phyloP scores from a whole-genome alignment of 1,140 invertebrate genomes.

The Saccostrea echinata region DNA sequence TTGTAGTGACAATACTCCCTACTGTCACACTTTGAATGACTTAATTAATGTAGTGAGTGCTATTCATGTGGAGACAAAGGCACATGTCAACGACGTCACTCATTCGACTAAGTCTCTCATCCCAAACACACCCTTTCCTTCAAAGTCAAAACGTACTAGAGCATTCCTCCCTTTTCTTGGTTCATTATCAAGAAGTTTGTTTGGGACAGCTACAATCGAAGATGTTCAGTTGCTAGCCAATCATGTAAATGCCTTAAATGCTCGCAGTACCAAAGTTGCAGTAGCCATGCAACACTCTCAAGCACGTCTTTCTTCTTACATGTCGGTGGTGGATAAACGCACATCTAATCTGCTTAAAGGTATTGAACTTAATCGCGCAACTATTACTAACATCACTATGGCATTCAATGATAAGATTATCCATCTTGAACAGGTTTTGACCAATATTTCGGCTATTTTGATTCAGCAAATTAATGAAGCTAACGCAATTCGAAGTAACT shows the following conservation, averaged over 20 bases:
- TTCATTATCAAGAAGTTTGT: conserved; percentile 8
- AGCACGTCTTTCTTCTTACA: conserved; percentile 48
- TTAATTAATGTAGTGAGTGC: background rate
- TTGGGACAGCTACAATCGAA: conserved; percentile 41
- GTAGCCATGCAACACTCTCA: conserved; percentile 45
- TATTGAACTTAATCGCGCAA: too few relatives aligned
- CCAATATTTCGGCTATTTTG: too few relatives aligned
- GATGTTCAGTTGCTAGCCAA: conserved; percentile 42
- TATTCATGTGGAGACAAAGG: background rate
- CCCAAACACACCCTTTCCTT: too few relatives aligned
- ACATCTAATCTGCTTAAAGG: background rate
- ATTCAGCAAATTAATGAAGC: too few relatives aligned
- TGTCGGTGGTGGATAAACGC: conserved; percentile 35
- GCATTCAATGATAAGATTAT: too few relatives aligned
- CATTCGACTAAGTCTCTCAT: background rate
- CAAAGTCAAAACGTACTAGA: background rate
- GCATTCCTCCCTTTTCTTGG: conserved; percentile 40
- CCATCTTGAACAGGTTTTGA: too few relatives aligned
- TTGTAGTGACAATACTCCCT: background rate
- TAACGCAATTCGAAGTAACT: too few relatives aligned
- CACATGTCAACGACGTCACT: background rate
- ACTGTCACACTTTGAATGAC: background rate
- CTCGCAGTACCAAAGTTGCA: background rate
- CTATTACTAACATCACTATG: too few relatives aligned
- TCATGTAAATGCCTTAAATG: conserved; percentile 43